These are phyloP conservation scores for Nemapogon koenigi DNA, from an alignment of 2,888 invertebrate genomes.

Conservation along the genomic window DNA sequence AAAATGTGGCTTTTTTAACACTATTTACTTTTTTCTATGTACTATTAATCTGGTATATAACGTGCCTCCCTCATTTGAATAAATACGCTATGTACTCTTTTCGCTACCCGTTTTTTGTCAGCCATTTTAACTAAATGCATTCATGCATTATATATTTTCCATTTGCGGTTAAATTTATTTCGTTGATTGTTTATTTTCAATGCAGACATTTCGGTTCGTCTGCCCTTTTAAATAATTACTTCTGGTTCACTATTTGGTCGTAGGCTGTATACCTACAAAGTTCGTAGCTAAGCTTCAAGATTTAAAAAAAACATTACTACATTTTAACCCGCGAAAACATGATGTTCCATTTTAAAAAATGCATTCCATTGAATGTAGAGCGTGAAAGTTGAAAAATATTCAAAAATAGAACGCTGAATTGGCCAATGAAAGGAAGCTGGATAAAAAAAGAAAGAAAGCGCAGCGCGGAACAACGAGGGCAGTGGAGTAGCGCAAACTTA, in stretches of 20 bases:
- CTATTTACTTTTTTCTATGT: constrained; percentile 64
- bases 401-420: constrained; percentile 18
- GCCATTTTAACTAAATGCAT: constrained; percentile 15
- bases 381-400: constrained; percentile 18
- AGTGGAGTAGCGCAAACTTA: constrained; percentile 5
- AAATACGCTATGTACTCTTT: constrained; percentile 27
- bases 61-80: constrained; percentile 13
- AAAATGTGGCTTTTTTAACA: constrained; percentile 63
- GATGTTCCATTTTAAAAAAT: constrained; percentile 15
- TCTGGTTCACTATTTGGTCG: no score
- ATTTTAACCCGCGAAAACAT: no score
- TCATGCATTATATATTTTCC: constrained; percentile 25
- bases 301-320: no score
- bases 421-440: constrained; percentile 18
- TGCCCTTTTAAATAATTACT: no score
- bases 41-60: constrained; percentile 19
- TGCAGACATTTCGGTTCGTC: neutral
- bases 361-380: constrained; percentile 15
- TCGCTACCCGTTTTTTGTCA: constrained; percentile 4
- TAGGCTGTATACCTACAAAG: no score
- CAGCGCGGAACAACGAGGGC: constrained; percentile 11
- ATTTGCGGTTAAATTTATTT: constrained; percentile 3
- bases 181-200: constrained; percentile 9
- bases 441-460: constrained; percentile 26
- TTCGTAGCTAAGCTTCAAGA: no score